phyloP scores from a whole-genome alignment of 2,888 invertebrate species.

The Diarsia mendica region DNA sequence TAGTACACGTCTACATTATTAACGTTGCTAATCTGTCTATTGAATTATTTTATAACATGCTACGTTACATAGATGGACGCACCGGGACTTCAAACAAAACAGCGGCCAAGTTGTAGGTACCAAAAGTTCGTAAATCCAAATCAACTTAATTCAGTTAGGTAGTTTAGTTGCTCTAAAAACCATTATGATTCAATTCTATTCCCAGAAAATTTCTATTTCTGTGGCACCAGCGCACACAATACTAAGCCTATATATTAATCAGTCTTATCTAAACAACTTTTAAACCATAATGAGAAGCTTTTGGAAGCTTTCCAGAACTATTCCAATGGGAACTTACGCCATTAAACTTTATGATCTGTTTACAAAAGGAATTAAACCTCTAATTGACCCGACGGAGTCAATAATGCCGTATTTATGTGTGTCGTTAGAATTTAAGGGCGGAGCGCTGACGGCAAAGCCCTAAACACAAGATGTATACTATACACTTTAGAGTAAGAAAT shows the following conservation, averaged over 20 bases:
- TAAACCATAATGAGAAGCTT: conserved; percentile 51
- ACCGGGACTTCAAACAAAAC: not conserved
- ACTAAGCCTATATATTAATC: conserved; percentile 52
- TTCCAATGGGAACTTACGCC: conserved; percentile 51
- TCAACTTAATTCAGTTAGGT: not conserved
- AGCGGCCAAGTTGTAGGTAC: not conserved
- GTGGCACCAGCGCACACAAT: conserved; percentile 49
- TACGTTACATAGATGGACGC: too few relatives aligned
- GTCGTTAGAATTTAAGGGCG: conserved; percentile 34
- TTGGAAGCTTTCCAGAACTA: conserved; percentile 59
- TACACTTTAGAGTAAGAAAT: not conserved
- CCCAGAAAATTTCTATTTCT: conserved; percentile 47
- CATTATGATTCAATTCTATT: conserved; percentile 41
- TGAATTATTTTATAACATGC: too few relatives aligned
- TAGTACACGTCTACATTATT: too few relatives aligned
- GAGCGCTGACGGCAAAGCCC: conserved; percentile 17
- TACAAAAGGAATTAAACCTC: conserved; percentile 57
- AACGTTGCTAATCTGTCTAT: too few relatives aligned
- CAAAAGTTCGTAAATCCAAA: not conserved
- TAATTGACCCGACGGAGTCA: conserved; percentile 58
- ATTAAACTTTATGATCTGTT: conserved; percentile 61
- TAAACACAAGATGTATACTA: conserved; percentile 22
- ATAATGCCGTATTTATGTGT: conserved; percentile 49
- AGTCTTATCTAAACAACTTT: conserved; percentile 56
- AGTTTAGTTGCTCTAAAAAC: not conserved